Percentiles rank a stretch among this genome's conserved stretches.
These are phyloP conservation scores for Camponotus vicinus DNA, from an alignment of 1,140 invertebrate genomes.

Conservation along the genomic window DNA sequence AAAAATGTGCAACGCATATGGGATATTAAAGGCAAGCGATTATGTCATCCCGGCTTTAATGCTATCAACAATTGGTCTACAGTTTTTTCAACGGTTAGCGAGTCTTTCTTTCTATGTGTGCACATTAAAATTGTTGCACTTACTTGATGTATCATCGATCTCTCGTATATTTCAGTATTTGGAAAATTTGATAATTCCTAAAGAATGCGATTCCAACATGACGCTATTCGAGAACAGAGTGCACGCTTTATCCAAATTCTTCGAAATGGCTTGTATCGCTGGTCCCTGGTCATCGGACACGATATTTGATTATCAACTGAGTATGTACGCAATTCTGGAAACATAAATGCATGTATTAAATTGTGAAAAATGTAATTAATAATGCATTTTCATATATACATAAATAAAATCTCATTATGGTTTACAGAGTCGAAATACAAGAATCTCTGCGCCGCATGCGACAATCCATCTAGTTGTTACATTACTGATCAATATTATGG, in stretches of 20 bases:
- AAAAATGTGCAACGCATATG: conserved; percentile 87
- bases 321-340: conserved; percentile 85
- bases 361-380: too few species aligned
- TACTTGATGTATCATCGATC: neutral
- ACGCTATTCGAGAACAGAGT: conserved; percentile 91
- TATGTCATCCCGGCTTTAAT: conserved; percentile 92
- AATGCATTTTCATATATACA: neutral
- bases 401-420: neutral
- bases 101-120: neutral
- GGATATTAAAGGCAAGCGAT: conserved; percentile 89
- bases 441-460: conserved; percentile 91
- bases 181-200: conserved; percentile 89
- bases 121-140: neutral
- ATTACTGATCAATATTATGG: conserved; percentile 93
- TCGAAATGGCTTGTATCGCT: conserved; percentile 92
- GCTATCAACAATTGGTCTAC: conserved; percentile 89
- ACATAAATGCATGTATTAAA: neutral
- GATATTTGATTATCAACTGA: conserved; percentile 89
- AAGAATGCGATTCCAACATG: conserved; percentile 88
- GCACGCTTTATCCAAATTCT: conserved; percentile 89
- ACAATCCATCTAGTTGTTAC: conserved; percentile 88
- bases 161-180: conserved; percentile 88
- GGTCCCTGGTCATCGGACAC: conserved; percentile 92
- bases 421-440: conserved; percentile 89
- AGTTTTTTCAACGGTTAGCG: conserved; percentile 89